Percentiles rank a stretch among this genome's conserved stretches.
Evolutionary conservation across 92 coral and sea anemone species (phyloP).

Genomic region (Parazoanthus darwini): DNA sequence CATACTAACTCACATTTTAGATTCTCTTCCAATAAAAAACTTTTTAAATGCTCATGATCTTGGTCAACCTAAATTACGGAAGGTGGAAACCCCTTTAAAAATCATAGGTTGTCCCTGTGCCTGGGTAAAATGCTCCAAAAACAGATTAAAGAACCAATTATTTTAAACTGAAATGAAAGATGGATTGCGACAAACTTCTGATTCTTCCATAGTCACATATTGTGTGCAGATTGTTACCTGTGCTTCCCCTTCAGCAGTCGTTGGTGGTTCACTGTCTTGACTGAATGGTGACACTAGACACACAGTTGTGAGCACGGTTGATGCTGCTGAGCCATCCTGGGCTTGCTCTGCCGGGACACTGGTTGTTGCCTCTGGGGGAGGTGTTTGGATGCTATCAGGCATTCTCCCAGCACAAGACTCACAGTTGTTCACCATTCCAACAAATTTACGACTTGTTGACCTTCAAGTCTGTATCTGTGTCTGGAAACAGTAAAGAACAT

Average conservation of each 20-base stretch:
- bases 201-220: not conserved
- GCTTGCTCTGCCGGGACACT: not conserved
- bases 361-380: not conserved
- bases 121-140: too few species aligned
- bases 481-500: not conserved
- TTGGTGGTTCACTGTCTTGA: slow-evolving; percentile 37
- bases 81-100: too few species aligned
- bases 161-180: not conserved
- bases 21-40: too few species aligned
- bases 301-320: not conserved
- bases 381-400: not conserved
- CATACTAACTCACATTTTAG: too few species aligned
- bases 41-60: too few species aligned
- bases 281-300: slow-evolving; percentile 42
- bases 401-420: not conserved
- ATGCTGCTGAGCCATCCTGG: slow-evolving; percentile 18
- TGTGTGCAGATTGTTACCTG: slow-evolving; percentile 27
- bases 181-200: not conserved
- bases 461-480: slow-evolving; percentile 15
- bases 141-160: too few species aligned
- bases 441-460: not conserved
- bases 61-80: too few species aligned
- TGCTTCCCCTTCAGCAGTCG: slow-evolving; percentile 16
- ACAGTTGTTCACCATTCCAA: not conserved
- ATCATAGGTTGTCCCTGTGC: too few species aligned